Evolutionary conservation across 2,888 invertebrate species (phyloP).

Genomic region (Diadromus collaris): DNA sequence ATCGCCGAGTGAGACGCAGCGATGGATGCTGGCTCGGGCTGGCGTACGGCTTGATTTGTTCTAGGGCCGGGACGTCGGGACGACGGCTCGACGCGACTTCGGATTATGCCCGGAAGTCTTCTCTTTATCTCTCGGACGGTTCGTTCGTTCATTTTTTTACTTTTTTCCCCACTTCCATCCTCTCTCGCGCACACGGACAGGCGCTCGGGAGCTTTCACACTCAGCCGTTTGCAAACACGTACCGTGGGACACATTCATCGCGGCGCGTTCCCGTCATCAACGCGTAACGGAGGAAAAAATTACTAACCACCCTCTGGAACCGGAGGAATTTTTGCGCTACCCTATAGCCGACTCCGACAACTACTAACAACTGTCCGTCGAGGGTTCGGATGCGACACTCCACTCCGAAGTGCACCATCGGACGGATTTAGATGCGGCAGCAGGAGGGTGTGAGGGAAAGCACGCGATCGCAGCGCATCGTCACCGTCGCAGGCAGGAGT

Average conservation of each 20-base stretch:
- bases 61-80: constrained; percentile 68
- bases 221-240: constrained; percentile 50
- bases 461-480: constrained; percentile 10
- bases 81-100: constrained; percentile 68
- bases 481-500: constrained; percentile 12
- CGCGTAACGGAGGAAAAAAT: constrained; percentile 51
- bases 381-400: background rate
- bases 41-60: constrained; percentile 78
- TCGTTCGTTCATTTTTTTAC: constrained; percentile 39
- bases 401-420: constrained; percentile 1
- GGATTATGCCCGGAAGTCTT: constrained; percentile 80
- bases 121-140: constrained; percentile 72
- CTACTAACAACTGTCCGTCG: constrained; percentile 1
- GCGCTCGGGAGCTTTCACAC: constrained; percentile 29
- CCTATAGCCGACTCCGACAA: background rate
- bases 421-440: constrained; percentile 16
- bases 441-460: background rate
- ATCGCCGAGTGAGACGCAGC: constrained; percentile 18
- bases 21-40: constrained; percentile 45
- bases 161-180: constrained; percentile 37
- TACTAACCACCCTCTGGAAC: constrained; percentile 45
- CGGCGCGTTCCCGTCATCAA: constrained; percentile 51
- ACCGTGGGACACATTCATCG: constrained; percentile 51
- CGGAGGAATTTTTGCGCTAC: constrained; percentile 40
- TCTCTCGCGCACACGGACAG: constrained; percentile 43